Evolutionary conservation across 1,140 invertebrate genomes (phyloP), one percentile per base, ranked within the genome.

Genomic region (Drosophila tropicalis): DNA sequence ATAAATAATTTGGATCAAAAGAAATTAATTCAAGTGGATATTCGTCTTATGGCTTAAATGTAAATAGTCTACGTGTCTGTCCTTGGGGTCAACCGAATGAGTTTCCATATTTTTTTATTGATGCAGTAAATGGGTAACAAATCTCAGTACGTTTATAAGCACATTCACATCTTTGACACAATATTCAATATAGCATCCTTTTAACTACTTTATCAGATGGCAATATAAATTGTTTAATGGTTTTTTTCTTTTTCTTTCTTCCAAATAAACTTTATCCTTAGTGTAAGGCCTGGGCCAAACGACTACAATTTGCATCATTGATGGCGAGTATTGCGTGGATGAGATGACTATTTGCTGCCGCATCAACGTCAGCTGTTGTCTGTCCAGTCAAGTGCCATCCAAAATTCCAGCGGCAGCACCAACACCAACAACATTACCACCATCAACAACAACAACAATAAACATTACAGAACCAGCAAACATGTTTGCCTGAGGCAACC

Each of bases 321-420:
- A 89, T 74, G 62, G 64, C 57, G 55, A 51, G 62, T 51, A 51
- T 51, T 51, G 55, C 54, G 75, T 73, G 87, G 80, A 87, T 89
- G 84, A 81, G 84, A 89, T 89, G 84, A 89, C 68, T 74, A 74
- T 87, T 87, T 87, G 72, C 64, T 72, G 77, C 76, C 67, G 82
- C 69, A 79, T 63, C 79, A 86, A 70, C 83, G 82, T 75, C 79
- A 79, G 82, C 68, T 79, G 73, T 84, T 78, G 76, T 69, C 55
- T 56, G 41, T 58, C 55, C 39, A 62, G 41, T 72, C 62, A 57
- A 56, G 61, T 64, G 67, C 61, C 41, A 29, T 22, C 57, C 64
- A n/a, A 58, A 58, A 65, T 51, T 51, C 44, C 44, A 51, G 44
- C 44, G 44, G 44, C 65, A 68, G 62, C 55, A 75, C 75, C 68